Base-by-base conservation (phyloP, 2,113 vertebrate species). In the Osmerus eperlanus region DNA sequence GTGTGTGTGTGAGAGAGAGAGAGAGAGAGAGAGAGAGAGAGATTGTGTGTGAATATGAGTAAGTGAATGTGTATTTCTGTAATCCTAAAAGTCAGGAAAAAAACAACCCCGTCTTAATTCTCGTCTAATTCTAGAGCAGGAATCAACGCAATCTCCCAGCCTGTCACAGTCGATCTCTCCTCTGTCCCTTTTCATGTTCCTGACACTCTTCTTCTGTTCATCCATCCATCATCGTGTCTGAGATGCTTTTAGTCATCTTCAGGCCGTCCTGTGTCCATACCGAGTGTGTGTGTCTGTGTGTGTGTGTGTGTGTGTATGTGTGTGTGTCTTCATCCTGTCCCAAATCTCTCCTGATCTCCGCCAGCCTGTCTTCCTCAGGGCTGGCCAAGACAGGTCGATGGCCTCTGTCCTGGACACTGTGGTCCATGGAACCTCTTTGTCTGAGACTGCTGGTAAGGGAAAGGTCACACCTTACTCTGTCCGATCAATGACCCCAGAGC, bases 401-500 rank as follows among this genome's bases (percentile, higher is more conserved):
- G 74, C 16, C 61, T 70, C 47, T 70, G 67, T 68, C 62, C 53
- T 70, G 28, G 41, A 58, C 62, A 62, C 51, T 66, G 58, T 75
- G 80, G 78, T 77, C 71, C 66, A 65, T 81, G 82, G 85, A 88
- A 85, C 80, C 78, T 76, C 78, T 71, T 75, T 78, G 79, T 83
- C 82, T 81, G 76, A 61, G 70, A 60, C 82, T 79, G 69, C 70
- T 73, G 76, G 71, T 67, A 79, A 74, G 79, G 67, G 79, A 80
- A 86, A 82, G 76, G 82, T 88, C 81, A 88, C 76, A 74, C 76
- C 81, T 78, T 71, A 67, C 73, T 66, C 72, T 77, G 18, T 29
- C 68, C 81, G 71, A 90, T 91, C 89, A 86, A 90, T 90, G 85
- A 65, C 71, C 58, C 14, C 47, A 83, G 85, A 88, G 83, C 75